Conservation (phyloP, 2,797 vertebrate species). For the Scleropages formosus region DNA sequence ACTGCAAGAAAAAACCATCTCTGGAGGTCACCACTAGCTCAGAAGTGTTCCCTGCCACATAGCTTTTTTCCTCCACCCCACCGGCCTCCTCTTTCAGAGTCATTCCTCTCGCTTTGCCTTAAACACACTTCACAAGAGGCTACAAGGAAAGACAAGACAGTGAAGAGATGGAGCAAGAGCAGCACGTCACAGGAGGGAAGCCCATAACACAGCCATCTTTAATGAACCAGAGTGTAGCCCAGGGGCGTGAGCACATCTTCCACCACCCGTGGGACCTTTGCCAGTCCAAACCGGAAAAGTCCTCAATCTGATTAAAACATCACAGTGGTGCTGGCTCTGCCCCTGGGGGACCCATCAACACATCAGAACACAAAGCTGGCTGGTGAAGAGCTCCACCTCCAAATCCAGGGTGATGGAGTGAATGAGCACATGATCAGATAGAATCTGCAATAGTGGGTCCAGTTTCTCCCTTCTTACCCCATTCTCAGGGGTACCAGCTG, state of each 20-base stretch:
- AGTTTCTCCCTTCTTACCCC: background rate
- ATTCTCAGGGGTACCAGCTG: background rate
- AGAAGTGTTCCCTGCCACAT: too few species aligned
- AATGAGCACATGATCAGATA: background rate
- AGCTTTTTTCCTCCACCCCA: background rate
- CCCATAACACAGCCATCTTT: constrained; percentile 2
- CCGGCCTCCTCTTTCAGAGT: background rate
- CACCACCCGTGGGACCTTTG: background rate
- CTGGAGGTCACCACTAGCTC: too few species aligned
- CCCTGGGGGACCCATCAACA: background rate
- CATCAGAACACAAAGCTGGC: background rate
- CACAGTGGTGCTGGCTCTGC: background rate
- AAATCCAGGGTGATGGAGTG: too few species aligned
- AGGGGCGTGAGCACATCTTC: background rate
- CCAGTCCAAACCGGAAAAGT: too few species aligned
- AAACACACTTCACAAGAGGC: background rate
- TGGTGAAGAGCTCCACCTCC: background rate
- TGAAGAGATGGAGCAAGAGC: background rate
- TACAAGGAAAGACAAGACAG: background rate
- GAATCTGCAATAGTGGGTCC: background rate
- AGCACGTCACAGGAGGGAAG: background rate
- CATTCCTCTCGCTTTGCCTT: background rate
- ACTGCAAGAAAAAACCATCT: too few species aligned
- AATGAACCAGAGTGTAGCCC: background rate
- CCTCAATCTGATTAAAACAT: background rate